Evolutionary conservation across 1,140 invertebrate genomes (phyloP), one percentile per base, ranked within the genome.

Genomic region (Drosophila sturtevanti): DNA sequence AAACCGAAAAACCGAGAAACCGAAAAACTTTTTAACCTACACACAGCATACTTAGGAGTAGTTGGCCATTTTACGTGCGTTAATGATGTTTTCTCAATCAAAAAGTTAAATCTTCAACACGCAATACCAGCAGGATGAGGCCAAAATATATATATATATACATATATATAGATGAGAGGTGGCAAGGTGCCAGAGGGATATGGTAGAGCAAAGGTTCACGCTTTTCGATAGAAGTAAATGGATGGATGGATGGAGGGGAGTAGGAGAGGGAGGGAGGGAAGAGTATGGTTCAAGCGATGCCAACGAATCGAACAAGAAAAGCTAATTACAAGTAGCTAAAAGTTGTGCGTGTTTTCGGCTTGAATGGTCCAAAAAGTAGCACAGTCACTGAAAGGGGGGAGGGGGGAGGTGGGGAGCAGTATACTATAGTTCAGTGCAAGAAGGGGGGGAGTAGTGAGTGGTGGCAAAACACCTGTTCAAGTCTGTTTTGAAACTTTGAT

Each of bases 51-150:
- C 56, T 66, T 72, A 69, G 89, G 84, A 87, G 79, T 87, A 87
- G 84, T 87, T 87, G 81, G 82, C 60, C 79, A 68, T 87, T 87
- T 87, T 87, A 87, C 84, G 84, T 87, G 84, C 84, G 84, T 87
- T 87, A 87, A 87, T 87, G 84, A 87, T 87, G 84, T 87, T 87
- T 87, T 87, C 84, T 89, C 84, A 87, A 87, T 87, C 84, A 87
- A 87, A 87, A 87, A 87, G 84, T 87, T 87, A 89, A 87, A 89
- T 87, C 84, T 87, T 89, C 62, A 68, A 71, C 68, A 79, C 73
- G 44, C 64, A 68, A 87, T 72, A 79, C 76, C 77, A 67, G 66
- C 79, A 79, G 68, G 27, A 31, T 31, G 7, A 31, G 27, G 27
- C 27, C 27, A 31, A 31, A 6, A 31, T 31, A 6, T 31, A 7